Conservation (phyloP, 2,113 vertebrate species). For the Genyomyrus donnyi region DNA sequence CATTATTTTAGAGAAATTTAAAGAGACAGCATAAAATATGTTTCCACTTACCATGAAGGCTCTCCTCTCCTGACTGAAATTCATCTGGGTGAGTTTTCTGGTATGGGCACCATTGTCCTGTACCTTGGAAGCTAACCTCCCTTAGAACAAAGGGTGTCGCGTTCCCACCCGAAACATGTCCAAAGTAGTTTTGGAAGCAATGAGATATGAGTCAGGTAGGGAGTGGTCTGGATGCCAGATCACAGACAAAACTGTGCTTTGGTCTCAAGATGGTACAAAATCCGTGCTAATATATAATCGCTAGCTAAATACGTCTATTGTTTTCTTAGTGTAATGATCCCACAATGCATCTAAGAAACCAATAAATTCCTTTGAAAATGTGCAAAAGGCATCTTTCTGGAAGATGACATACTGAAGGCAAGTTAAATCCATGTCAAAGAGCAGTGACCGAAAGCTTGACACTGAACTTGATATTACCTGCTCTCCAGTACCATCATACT, state of each 20-base stretch:
- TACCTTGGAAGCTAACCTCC: not conserved
- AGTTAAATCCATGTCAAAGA: not conserved
- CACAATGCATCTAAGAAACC: not conserved
- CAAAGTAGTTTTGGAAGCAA: not conserved
- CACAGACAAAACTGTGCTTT: not conserved
- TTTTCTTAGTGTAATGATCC: not conserved
- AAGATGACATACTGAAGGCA: not conserved
- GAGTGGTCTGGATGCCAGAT: not conserved
- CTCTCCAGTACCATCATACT: not conserved
- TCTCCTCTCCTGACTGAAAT: not conserved
- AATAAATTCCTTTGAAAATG: not conserved
- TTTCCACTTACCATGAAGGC: conserved; percentile 7
- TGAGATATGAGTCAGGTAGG: conserved; percentile 13
- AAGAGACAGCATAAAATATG: not conserved
- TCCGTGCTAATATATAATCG: not conserved
- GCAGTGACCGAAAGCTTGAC: not conserved
- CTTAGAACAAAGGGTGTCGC: not conserved
- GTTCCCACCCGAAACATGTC: not conserved
- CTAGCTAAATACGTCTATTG: not conserved
- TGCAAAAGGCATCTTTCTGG: not conserved
- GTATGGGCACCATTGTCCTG: not conserved
- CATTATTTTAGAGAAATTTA: not conserved
- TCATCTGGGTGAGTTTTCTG: not conserved
- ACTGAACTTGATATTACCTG: not conserved
- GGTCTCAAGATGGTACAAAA: not conserved